phyloP scores from a whole-genome alignment of 2,797 vertebrate genomes.

The Glyptemys insculpta region DNA sequence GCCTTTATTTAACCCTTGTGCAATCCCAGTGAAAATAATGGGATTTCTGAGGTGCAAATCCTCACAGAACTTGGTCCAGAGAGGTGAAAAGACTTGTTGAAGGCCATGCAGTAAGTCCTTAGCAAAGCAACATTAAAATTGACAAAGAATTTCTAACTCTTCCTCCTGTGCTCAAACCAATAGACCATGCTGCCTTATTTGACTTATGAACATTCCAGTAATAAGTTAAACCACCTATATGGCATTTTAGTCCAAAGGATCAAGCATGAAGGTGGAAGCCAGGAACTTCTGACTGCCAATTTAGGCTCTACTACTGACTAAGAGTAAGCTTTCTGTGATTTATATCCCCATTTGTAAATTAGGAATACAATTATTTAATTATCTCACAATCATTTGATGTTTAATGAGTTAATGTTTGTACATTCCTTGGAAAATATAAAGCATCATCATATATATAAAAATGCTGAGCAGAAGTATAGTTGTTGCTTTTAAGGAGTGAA shows the following conservation, averaged over 20 bases:
- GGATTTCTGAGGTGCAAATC: background rate
- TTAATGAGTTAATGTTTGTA: background rate
- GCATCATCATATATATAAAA: too few species aligned
- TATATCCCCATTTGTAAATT: too few species aligned
- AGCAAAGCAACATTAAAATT: background rate
- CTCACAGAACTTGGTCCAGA: constrained; percentile 11
- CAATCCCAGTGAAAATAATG: background rate
- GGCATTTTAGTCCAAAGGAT: background rate
- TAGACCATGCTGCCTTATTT: constrained; percentile 14
- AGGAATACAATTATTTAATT: too few species aligned
- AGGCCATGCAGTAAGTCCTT: background rate
- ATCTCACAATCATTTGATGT: background rate
- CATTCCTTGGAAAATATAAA: background rate
- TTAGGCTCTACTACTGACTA: background rate
- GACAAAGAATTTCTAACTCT: background rate
- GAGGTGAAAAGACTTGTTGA: background rate
- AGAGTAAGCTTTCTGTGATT: background rate
- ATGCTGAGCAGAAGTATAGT: background rate
- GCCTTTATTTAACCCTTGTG: constrained; percentile 35
- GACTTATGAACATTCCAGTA: background rate
- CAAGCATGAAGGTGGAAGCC: background rate
- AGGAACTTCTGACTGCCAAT: background rate
- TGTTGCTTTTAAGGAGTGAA: background rate
- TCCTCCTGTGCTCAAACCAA: background rate
- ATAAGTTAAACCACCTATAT: constrained; percentile 46